These are phyloP conservation scores for Heteractis magnifica DNA, from an alignment of 92 coral and sea anemone species.

Conservation along the genomic window DNA sequence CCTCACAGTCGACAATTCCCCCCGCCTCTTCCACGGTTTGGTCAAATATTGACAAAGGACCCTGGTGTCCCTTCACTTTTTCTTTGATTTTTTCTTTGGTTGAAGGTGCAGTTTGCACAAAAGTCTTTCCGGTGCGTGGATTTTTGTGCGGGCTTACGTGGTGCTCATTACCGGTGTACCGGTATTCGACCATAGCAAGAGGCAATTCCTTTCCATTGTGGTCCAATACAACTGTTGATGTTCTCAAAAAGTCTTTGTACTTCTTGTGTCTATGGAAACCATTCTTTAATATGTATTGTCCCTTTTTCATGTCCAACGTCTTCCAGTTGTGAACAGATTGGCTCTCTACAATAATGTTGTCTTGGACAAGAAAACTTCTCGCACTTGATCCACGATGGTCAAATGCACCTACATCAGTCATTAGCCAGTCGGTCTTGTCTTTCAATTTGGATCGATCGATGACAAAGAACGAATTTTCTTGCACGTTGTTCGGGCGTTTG, in stretches of 20 bases:
- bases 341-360: conserved; percentile 22
- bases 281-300: conserved; percentile 35
- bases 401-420: conserved; percentile 51
- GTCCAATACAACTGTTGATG: conserved; percentile 42
- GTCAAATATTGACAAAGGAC: conserved; percentile 55
- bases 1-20: conserved; percentile 43
- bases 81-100: conserved; percentile 30
- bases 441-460: conserved; percentile 41
- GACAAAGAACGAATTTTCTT: conserved; percentile 33
- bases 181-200: conserved; percentile 46
- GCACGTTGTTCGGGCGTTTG: conserved; percentile 33
- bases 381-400: conserved; percentile 49
- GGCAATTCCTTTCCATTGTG: conserved; percentile 34
- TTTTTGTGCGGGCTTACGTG: conserved; percentile 65
- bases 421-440: conserved; percentile 42
- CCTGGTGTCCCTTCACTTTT: conserved; percentile 40
- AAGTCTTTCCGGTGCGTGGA: conserved; percentile 49
- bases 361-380: conserved; percentile 15
- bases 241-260: conserved; percentile 40
- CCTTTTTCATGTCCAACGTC: conserved; percentile 12
- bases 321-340: conserved; percentile 15
- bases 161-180: conserved; percentile 49
- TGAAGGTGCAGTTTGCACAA: conserved; percentile 50
- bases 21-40: conserved; percentile 45
- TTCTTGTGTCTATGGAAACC: conserved; percentile 53